These are phyloP conservation scores for Tetragonula clypearis DNA, from an alignment of 1,140 invertebrate genomes.

Conservation along the genomic window DNA sequence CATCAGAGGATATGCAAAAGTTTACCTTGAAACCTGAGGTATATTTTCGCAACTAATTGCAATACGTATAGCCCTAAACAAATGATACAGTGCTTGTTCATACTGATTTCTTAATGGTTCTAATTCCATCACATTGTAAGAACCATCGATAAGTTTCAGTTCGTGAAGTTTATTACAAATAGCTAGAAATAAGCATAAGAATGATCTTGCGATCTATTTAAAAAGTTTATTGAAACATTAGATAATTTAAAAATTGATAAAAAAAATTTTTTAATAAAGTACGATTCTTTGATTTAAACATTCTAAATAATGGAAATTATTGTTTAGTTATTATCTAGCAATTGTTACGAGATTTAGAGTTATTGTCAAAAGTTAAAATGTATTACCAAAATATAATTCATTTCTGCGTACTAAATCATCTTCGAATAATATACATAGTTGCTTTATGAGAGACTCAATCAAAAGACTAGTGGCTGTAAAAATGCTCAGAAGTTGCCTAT, in stretches of 20 bases:
- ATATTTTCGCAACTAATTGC: constrained; percentile 77
- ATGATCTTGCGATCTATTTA: background rate
- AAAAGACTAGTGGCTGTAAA: constrained; percentile 82
- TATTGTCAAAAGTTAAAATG: background rate
- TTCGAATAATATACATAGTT: constrained; percentile 84
- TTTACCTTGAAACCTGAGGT: constrained; percentile 62
- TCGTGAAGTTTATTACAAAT: constrained; percentile 85
- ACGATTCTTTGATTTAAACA: background rate
- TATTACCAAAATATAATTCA: constrained; percentile 82
- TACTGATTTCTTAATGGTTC: constrained; percentile 85
- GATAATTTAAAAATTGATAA: background rate
- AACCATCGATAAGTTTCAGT: constrained; percentile 86
- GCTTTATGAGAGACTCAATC: constrained; percentile 85
- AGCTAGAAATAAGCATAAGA: constrained; percentile 68
- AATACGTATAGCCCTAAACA: constrained; percentile 82
- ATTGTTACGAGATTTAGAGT: background rate
- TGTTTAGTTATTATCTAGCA: background rate
- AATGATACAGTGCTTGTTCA: constrained; percentile 84
- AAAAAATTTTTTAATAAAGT: background rate
- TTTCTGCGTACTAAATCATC: constrained; percentile 82
- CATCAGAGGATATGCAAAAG: background rate
- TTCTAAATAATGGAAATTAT: background rate
- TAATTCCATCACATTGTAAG: constrained; percentile 85
- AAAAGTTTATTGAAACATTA: background rate
- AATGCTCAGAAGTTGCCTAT: constrained; percentile 27